Conservation (phyloP, 35 echinoderm and acorn worm species). For the Apostichopus parvimensis region DNA sequence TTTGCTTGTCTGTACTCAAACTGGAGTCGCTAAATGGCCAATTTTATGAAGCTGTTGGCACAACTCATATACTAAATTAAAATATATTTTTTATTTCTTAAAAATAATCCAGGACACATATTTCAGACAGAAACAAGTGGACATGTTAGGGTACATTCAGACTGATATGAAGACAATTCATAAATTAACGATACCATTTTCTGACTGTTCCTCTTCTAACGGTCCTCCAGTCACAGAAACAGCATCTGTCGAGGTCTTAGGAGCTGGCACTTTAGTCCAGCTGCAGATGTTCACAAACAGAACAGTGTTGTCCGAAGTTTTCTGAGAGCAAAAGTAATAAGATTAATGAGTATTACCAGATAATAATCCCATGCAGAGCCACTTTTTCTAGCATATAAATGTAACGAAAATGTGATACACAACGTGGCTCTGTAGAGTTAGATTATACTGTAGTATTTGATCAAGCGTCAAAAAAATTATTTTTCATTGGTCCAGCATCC, state of each 20-base stretch:
- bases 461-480: not conserved
- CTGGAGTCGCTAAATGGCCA: too few relatives aligned
- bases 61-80: too few relatives aligned
- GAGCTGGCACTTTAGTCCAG: slow-evolving; percentile 81
- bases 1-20: too few relatives aligned
- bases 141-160: too few relatives aligned
- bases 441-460: not conserved
- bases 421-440: too few relatives aligned
- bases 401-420: too few relatives aligned
- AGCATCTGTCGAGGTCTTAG: slow-evolving; percentile 62
- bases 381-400: too few relatives aligned
- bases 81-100: too few relatives aligned
- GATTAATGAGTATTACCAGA: not conserved
- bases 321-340: not conserved
- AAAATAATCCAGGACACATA: too few relatives aligned
- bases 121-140: too few relatives aligned
- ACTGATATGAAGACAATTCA: too few relatives aligned
- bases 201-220: slow-evolving; percentile 65
- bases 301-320: not conserved
- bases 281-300: slow-evolving; percentile 87
- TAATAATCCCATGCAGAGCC: not conserved
- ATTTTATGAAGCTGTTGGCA: too few relatives aligned
- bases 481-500: not conserved
- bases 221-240: slow-evolving; percentile 71
- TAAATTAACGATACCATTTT: slow-evolving; percentile 35